Percentiles rank a stretch among this genome's conserved stretches.
These are phyloP conservation scores for Paraplagusia blochii DNA, from an alignment of 2,113 vertebrate genomes.

Conservation along the genomic window DNA sequence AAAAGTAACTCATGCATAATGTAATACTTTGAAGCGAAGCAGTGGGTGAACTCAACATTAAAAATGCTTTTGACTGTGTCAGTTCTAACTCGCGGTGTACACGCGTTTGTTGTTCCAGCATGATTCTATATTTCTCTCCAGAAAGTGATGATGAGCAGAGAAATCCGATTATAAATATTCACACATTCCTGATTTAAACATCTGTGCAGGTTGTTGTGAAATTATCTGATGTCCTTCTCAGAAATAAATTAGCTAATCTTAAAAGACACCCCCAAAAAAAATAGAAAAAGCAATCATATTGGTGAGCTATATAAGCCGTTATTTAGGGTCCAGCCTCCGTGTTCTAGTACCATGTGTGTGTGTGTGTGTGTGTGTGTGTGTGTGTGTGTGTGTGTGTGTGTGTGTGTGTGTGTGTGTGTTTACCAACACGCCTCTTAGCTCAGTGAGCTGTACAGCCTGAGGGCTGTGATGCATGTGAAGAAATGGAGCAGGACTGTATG, in stretches of 20 bases:
- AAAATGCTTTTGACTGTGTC: slow-evolving; percentile 33
- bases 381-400: no score
- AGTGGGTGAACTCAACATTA: slow-evolving; percentile 36
- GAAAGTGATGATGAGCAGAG: neutral
- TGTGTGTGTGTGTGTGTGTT: slow-evolving; percentile 27
- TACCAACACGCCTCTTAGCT: slow-evolving; percentile 38
- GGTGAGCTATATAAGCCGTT: no score
- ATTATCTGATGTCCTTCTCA: slow-evolving; percentile 3
- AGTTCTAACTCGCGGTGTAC: slow-evolving; percentile 32
- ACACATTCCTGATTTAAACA: neutral
- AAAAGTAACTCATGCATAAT: no score
- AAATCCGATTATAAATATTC: slow-evolving; percentile 11
- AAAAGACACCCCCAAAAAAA: neutral
- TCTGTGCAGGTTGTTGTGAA: slow-evolving; percentile 7
- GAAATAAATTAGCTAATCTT: slow-evolving; percentile 4
- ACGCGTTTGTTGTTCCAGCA: slow-evolving; percentile 1
- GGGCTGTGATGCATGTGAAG: slow-evolving; percentile 34
- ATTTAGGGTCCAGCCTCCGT: no score
- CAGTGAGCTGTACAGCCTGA: slow-evolving; percentile 34
- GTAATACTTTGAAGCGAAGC: slow-evolving; percentile 28
- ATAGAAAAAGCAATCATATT: no score
- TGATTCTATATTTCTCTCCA: neutral
- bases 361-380: neutral
- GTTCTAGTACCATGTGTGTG: slow-evolving; percentile 7
- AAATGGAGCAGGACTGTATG: slow-evolving; percentile 35